A percentile compares a stretch with the other conserved stretches of the same genome.
Conservation (phyloP, 1,140 invertebrate species). For the Stenopsyche tienmushanensis region DNA sequence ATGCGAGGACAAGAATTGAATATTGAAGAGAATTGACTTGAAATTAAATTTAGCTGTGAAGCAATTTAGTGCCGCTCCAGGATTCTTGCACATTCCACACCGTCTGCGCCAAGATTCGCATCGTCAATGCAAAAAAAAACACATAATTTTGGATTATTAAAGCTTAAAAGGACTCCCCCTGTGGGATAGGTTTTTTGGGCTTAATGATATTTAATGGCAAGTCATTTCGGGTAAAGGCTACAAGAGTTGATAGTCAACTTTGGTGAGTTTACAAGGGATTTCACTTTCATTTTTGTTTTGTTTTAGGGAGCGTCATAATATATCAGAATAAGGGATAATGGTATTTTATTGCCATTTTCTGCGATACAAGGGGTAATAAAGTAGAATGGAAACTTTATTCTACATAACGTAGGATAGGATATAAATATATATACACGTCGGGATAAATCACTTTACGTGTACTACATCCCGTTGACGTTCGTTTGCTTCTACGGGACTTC, state of each 20-base stretch:
- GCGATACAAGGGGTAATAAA: too few relatives aligned
- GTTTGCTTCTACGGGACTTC: too few relatives aligned
- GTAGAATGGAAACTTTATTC: too few relatives aligned
- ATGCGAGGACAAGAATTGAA: constrained; percentile 13
- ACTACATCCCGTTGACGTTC: too few relatives aligned
- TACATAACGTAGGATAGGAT: too few relatives aligned
- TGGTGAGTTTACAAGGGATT: constrained; percentile 17
- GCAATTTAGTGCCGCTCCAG: neutral
- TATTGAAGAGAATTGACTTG: constrained; percentile 12
- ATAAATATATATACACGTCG: too few relatives aligned
- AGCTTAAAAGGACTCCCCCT: too few relatives aligned
- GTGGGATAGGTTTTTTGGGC: too few relatives aligned
- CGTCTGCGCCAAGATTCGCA: neutral
- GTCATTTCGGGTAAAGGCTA: neutral
- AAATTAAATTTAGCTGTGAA: constrained; percentile 7
- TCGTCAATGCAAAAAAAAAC: too few relatives aligned
- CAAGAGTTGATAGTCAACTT: neutral
- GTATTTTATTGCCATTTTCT: constrained; percentile 2
- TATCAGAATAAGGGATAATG: constrained; percentile 25
- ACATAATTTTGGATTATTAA: too few relatives aligned
- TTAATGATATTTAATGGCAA: neutral
- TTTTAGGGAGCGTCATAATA: constrained; percentile 13
- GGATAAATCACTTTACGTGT: too few relatives aligned
- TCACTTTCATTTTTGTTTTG: constrained; percentile 4
- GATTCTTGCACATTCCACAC: constrained; percentile 1